These are phyloP conservation scores for Salmo trutta DNA, from an alignment of 2,797 vertebrate species.

Conservation along the genomic window DNA sequence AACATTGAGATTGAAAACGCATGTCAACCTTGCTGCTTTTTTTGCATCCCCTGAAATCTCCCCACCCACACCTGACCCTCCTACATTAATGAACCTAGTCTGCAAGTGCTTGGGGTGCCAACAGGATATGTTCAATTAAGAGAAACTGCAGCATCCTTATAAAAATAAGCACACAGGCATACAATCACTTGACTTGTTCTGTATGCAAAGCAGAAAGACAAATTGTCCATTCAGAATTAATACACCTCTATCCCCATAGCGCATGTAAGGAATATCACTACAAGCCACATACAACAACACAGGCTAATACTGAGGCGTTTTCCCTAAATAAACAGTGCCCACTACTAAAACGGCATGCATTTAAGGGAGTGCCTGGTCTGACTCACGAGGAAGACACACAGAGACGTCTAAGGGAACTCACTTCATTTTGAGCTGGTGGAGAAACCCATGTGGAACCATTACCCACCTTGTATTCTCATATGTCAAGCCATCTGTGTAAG, in stretches of 20 bases:
- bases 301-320: conserved; percentile 48
- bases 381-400: conserved; percentile 7
- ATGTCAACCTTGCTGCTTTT: conserved; percentile 25
- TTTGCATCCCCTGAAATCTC: neutral
- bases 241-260: neutral
- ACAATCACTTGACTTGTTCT: neutral
- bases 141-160: neutral
- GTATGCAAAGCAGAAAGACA: neutral
- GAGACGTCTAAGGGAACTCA: neutral
- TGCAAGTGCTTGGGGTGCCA: neutral
- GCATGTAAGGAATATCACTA: neutral
- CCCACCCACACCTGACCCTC: neutral
- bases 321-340: conserved; percentile 65
- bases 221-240: neutral
- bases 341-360: conserved; percentile 64
- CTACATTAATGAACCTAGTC: conserved; percentile 34
- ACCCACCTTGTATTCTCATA: too few species aligned
- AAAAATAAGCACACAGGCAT: neutral
- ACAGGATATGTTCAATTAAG: neutral
- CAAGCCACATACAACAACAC: neutral
- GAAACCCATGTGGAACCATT: conserved; percentile 9
- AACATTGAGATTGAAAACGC: conserved; percentile 12
- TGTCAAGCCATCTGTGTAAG: too few species aligned
- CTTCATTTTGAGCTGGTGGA: conserved; percentile 18
- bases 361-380: conserved; percentile 59